phyloP scores from a whole-genome alignment of 2,113 vertebrate genomes.

The Clinocottus analis region DNA sequence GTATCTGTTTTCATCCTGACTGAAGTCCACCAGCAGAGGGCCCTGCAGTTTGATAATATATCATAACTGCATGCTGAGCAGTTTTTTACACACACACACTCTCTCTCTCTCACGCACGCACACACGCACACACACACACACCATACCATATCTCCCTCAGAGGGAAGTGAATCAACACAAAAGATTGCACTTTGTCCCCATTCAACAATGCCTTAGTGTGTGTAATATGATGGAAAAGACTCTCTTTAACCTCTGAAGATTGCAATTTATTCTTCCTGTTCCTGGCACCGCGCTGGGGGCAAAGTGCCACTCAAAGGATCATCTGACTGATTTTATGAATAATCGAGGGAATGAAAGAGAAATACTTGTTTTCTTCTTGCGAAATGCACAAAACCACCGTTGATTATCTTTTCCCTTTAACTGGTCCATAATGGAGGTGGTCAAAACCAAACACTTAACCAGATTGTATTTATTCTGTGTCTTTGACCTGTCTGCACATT shows the following conservation, averaged over 20 bases:
- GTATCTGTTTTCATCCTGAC: background rate
- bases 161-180: conserved; percentile 41
- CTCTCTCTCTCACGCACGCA: no score
- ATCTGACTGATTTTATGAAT: conserved; percentile 18
- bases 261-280: conserved; percentile 32
- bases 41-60: conserved; percentile 35
- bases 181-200: background rate
- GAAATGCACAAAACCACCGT: background rate
- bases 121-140: background rate
- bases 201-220: background rate
- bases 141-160: background rate
- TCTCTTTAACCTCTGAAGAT: conserved; percentile 5
- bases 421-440: conserved; percentile 11
- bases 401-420: conserved; percentile 11
- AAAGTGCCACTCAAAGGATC: conserved; percentile 13
- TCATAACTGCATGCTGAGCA: background rate
- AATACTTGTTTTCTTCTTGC: background rate
- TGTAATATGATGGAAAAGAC: background rate
- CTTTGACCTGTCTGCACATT: conserved; percentile 40
- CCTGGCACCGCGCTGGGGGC: conserved; percentile 7
- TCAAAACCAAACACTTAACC: conserved; percentile 47
- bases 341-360: conserved; percentile 2
- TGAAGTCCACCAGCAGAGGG: conserved; percentile 58
- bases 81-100: background rate
- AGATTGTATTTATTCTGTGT: conserved; percentile 43